Evolutionary conservation across 2,797 vertebrate genomes (phyloP), one percentile per base, ranked within the genome.

Genomic region (Gobio occitaniae): DNA sequence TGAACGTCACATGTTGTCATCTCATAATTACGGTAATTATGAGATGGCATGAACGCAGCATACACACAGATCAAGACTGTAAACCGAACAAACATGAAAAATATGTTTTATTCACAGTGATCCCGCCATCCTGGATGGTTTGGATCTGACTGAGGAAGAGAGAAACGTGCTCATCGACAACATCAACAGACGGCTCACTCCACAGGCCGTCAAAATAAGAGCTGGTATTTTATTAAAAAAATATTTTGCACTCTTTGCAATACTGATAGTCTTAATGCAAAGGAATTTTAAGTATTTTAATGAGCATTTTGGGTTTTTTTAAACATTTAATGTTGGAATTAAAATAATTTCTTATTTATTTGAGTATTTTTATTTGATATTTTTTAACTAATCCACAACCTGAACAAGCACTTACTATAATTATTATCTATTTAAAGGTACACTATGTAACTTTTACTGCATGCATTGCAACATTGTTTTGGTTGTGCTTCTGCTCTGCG

Each of bases 171-270:
- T 99, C 87, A 98, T 99, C 9, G 98, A 99, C 85, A 99, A 99
- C 87, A 99, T 99, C 92, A 99, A 99, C 94, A 97, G 98, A 87
- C 96, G 98, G 86, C 96, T 99, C 86, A 99, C 98, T 21, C 98
- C 98, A 19, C 98, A 99, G 88, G 98, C 98, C 4, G 98, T 99
- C 88, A 99, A 99, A 96, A 99, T 99, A 92, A 94, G 98, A 96
- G 98, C 98, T 93, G 98, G 97, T 89, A 76, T 21, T 32, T n/a
- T 4, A 68, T 56, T 21, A 4, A 1, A 0, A 19, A 21, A 3
- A 54, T 3, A 0, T 3, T 11, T 19, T 3, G 70, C n/a, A 48
- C n/a, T 48, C 3, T 17, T 17, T 13, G 48, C 13, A 16, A 72
- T 36, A 29, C 29, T 12, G 16, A 19, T 2, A 11, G 9, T 5